Evolutionary conservation across 2,113 vertebrate species (phyloP), one percentile per base, ranked within the genome.

Genomic region (Aythya baeri): DNA sequence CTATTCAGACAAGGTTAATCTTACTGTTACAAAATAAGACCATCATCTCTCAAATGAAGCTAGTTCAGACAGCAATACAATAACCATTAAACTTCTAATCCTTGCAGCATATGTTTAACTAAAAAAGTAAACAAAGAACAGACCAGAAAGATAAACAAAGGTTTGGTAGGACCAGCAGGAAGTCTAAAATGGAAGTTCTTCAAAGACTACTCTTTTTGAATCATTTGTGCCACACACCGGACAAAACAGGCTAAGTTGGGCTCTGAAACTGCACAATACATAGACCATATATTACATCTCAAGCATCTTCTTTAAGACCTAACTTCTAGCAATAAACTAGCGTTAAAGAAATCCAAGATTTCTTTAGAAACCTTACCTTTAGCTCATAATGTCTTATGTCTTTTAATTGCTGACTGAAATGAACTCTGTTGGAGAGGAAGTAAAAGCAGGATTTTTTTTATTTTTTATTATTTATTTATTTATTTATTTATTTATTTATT

Each of bases 381-480:
- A 41, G 41, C 41, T 41, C 41, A 41, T 41, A 41, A 41, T 41
- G 3, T 62, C 54, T 80, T 57, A 70, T n/a, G 36, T 54, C 46
- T 90, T 87, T 59, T 83, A 95, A 77, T 79, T 89, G 65, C 52
- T 90, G 72, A 85, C 46, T 89, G n/a, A 66, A 88, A 96, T 43
- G 85, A 55, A 83, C 41, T 88, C 14, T 71, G 38, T 49, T 77
- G 17, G 63, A 96, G 81, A 55, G 34, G 31, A 88, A 92, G 65
- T 38, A 10, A 91, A 97, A 94, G n/a, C 17, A 95, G 20, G 11
- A 8, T 32, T 7, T 44, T 17, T 44, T 44, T 43, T 43, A 16
- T 16, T 43, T 43, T 44, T 43, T 43, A 38, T 38, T 41, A 41
- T 41, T 41, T 41, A 41, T 41, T 41, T 41, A 41, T 17, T 44